phyloP scores from a whole-genome alignment of 2,113 vertebrate species.

The Poecilia latipinna region DNA sequence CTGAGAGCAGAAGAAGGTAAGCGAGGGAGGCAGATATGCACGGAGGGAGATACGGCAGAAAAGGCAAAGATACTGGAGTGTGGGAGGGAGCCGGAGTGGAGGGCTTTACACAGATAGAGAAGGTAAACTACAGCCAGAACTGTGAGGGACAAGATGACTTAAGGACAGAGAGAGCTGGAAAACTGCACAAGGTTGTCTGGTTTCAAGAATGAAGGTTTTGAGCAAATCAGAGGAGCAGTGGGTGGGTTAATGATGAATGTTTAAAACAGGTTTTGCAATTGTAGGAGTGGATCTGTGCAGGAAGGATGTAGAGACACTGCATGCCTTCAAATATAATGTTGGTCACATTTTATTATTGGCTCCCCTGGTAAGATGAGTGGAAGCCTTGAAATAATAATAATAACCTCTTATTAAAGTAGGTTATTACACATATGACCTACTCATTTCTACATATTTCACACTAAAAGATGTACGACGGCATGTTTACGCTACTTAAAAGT shows the following conservation, averaged over 20 bases:
- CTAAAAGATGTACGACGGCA: too few species aligned
- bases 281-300: neutral
- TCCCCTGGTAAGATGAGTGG: neutral
- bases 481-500: too few species aligned
- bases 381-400: neutral
- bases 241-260: neutral
- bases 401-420: neutral
- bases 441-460: too few species aligned
- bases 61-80: slow-evolving; percentile 60
- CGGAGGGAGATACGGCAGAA: slow-evolving; percentile 60
- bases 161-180: neutral
- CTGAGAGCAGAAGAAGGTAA: slow-evolving; percentile 38
- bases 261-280: neutral
- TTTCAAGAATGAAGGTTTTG: neutral
- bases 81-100: slow-evolving; percentile 51
- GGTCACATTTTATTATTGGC: neutral
- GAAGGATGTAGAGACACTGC: neutral
- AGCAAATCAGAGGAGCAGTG: slow-evolving; percentile 8
- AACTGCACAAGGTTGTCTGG: slow-evolving; percentile 5
- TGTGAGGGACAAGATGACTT: neutral
- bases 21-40: slow-evolving; percentile 45
- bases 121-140: slow-evolving; percentile 42
- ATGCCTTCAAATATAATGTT: neutral
- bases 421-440: too few species aligned
- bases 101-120: slow-evolving; percentile 44